Percentiles rank a stretch among this genome's conserved stretches.
These are phyloP conservation scores for Hemicentrotus pulcherrimus DNA, from an alignment of 35 echinoderm and acorn worm genomes.

Conservation along the genomic window DNA sequence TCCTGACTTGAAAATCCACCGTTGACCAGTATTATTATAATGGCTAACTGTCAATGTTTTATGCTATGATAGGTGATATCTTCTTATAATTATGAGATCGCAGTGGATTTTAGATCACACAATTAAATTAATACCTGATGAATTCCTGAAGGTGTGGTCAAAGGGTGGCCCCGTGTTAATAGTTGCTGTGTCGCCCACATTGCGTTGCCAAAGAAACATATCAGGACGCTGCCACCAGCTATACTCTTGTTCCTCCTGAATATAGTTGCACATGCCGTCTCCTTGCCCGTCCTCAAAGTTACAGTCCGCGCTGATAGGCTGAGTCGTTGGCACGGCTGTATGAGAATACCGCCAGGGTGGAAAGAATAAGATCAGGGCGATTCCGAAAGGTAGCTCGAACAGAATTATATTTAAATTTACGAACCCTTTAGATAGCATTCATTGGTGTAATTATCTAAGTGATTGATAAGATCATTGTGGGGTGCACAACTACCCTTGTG, in stretches of 20 bases:
- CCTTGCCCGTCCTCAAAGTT: neutral
- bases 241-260: neutral
- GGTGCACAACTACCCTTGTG: too few species aligned
- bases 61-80: too few species aligned
- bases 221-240: neutral
- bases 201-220: neutral
- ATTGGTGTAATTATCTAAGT: too few species aligned
- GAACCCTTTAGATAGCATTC: too few species aligned
- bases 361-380: neutral
- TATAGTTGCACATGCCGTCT: neutral
- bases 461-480: too few species aligned
- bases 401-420: too few species aligned
- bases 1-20: too few species aligned
- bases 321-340: neutral
- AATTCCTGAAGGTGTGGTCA: conserved; percentile 33
- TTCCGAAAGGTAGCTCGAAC: too few species aligned
- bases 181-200: neutral
- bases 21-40: too few species aligned
- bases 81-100: too few species aligned
- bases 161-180: neutral
- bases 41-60: too few species aligned
- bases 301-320: neutral
- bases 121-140: neutral
- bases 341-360: neutral
- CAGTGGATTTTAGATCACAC: too few species aligned